phyloP scores from a whole-genome alignment of 2,113 vertebrate species.

The Catharus minimus region DNA sequence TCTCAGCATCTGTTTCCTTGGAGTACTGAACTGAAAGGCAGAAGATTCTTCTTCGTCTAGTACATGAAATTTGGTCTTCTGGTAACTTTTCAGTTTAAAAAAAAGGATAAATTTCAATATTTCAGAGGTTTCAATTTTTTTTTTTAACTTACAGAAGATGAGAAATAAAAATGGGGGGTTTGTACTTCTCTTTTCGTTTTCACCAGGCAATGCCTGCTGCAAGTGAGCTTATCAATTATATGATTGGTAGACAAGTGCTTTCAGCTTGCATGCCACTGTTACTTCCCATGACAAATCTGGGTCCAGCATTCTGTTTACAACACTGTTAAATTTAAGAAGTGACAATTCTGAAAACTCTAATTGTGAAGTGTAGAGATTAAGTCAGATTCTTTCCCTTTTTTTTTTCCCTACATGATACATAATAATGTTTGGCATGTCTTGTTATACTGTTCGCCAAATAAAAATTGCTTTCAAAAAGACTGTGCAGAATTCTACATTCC shows the following conservation, averaged over 20 bases:
- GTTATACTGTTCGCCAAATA: neutral
- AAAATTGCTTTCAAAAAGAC: neutral
- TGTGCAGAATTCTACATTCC: neutral
- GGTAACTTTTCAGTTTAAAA: neutral
- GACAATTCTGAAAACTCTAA: neutral
- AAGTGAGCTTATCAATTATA: neutral
- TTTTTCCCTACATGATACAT: too few species aligned
- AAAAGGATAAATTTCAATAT: neutral
- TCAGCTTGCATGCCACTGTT: neutral
- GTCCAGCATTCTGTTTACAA: neutral
- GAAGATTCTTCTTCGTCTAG: neutral
- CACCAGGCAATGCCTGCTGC: neutral
- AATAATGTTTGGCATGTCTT: neutral
- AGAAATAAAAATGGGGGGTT: accelerated
- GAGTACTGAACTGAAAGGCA: neutral
- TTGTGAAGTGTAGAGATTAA: neutral
- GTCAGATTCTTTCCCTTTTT: accelerated
- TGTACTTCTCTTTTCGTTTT: too few species aligned
- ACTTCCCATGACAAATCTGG: neutral
- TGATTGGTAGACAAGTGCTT: neutral
- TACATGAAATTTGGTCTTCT: neutral
- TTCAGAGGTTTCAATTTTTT: neutral
- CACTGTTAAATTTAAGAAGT: neutral
- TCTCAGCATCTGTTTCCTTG: neutral
- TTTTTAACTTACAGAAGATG: neutral